Percentiles rank a stretch among this genome's conserved stretches.
Conservation (phyloP, 2,888 invertebrate species). For the Scaptomyza reducta region DNA sequence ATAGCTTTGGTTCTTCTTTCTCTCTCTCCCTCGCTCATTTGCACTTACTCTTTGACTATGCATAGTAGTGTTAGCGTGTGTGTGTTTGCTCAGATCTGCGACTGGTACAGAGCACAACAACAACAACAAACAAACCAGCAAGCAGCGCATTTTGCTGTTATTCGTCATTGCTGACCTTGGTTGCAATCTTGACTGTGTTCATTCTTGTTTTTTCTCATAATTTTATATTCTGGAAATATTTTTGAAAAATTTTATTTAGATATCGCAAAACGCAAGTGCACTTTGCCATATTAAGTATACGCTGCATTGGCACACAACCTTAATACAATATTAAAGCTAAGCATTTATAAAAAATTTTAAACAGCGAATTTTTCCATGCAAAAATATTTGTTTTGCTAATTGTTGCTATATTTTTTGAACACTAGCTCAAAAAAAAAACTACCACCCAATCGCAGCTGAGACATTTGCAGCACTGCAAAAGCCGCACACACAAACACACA, state of each 20-base stretch:
- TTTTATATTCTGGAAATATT: constrained; percentile 40
- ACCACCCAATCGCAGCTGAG: constrained; percentile 13
- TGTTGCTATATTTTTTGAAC: constrained; percentile 11
- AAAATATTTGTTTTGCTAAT: background rate
- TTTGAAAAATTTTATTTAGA: constrained; percentile 33
- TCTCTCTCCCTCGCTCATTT: constrained; percentile 17
- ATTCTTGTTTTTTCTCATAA: constrained; percentile 15
- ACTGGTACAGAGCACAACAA: constrained; percentile 63
- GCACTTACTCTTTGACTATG: constrained; percentile 33
- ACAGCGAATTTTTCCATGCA: constrained; percentile 42
- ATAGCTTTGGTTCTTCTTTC: constrained; percentile 3
- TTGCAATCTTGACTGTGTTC: constrained; percentile 71
- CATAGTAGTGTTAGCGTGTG: background rate
- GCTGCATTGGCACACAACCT: constrained; percentile 15
- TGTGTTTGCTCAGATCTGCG: constrained; percentile 61
- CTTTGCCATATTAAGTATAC: constrained; percentile 53
- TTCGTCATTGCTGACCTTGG: constrained; percentile 81
- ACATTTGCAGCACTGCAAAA: constrained; percentile 39
- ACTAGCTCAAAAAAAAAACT: background rate
- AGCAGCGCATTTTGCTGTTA: constrained; percentile 78
- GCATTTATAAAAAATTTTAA: background rate
- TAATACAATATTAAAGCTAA: background rate
- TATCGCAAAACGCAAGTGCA: constrained; percentile 56
- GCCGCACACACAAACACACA: background rate
- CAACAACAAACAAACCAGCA: constrained; percentile 23